These are phyloP conservation scores for Sula dactylatra DNA, from an alignment of 2,113 vertebrate genomes.

Conservation along the genomic window DNA sequence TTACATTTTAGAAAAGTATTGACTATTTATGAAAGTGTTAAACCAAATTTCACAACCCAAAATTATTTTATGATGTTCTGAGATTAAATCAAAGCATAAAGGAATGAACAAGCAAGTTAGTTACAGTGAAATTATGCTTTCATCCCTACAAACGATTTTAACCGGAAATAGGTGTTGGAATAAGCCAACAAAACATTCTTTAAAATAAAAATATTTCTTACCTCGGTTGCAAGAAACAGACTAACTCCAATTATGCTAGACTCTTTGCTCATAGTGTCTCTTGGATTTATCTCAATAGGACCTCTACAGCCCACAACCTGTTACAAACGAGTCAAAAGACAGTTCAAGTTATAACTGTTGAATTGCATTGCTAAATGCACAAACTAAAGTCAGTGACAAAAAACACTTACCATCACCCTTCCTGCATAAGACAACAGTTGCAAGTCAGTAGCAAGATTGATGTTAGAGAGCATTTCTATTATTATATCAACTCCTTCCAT, in stretches of 20 bases:
- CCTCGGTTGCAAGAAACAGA: constrained; percentile 77
- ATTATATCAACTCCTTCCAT: constrained; percentile 82
- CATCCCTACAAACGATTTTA: background rate
- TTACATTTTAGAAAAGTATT: background rate
- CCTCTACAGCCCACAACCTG: constrained; percentile 89
- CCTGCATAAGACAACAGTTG: constrained; percentile 80
- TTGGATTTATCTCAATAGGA: constrained; percentile 85
- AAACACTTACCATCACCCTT: constrained; percentile 81
- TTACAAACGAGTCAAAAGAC: background rate
- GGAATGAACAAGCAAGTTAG: background rate
- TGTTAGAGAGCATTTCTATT: constrained; percentile 92
- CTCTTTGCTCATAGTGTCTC: constrained; percentile 88
- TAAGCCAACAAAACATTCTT: background rate
- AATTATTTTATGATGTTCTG: background rate
- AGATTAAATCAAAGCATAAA: background rate
- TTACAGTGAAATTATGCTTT: background rate
- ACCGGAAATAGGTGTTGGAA: background rate
- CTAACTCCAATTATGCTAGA: constrained; percentile 82
- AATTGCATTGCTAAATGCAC: background rate
- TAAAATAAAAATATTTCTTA: constrained; percentile 44
- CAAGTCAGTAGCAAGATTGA: constrained; percentile 88
- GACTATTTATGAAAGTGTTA: background rate
- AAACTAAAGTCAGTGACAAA: background rate
- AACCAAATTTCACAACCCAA: background rate
- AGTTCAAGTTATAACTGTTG: background rate